Conservation (phyloP, 2,113 vertebrate genomes). For the Petroica traversi region DNA sequence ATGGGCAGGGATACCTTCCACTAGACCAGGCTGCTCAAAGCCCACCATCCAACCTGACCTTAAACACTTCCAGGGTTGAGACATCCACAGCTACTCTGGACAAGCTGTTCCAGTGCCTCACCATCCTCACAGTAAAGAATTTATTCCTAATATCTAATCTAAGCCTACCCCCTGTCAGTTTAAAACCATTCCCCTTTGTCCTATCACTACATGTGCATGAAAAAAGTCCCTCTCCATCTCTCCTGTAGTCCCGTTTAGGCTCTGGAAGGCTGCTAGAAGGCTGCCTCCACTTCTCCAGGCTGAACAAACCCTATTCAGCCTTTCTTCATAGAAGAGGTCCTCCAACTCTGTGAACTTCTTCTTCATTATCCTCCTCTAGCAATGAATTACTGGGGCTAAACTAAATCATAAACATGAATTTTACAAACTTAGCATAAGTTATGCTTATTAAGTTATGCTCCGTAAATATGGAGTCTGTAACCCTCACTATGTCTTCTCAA, state of each 20-base stretch:
- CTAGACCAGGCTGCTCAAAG: not conserved
- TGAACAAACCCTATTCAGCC: not conserved
- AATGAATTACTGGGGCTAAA: not conserved
- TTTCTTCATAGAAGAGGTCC: not conserved
- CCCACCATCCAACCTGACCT: not conserved
- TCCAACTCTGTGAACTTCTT: not conserved
- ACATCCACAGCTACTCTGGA: not conserved
- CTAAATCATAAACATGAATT: not conserved
- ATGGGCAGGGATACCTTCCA: not conserved
- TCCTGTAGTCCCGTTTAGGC: fast-evolving
- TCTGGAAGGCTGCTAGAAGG: not conserved
- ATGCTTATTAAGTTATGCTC: no score
- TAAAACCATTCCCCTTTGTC: not conserved
- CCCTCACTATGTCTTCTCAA: not conserved
- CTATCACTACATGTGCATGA: not conserved
- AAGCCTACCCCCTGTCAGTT: not conserved
- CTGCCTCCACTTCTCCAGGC: not conserved
- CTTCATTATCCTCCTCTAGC: not conserved
- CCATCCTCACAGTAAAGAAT: not conserved
- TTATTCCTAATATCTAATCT: not conserved
- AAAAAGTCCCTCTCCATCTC: not conserved
- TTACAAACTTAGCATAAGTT: not conserved
- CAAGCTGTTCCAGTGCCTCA: not conserved
- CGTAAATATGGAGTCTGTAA: not conserved
- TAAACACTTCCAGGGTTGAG: not conserved